Evolutionary conservation across 2,888 invertebrate species (phyloP), one percentile per base, ranked within the genome.

Genomic region (Cephus runcator): DNA sequence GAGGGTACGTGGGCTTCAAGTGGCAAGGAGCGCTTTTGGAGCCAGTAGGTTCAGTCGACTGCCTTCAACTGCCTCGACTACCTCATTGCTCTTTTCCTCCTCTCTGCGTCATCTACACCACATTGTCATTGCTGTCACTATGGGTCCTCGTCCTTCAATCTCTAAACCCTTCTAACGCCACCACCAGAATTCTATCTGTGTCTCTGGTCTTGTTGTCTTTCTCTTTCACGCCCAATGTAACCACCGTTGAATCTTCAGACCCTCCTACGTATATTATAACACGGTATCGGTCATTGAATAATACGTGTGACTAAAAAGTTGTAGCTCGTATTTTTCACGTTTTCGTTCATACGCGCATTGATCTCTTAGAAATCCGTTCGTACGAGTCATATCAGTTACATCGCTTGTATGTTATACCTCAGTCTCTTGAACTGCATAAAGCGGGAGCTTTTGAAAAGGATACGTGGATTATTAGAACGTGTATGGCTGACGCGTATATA

Each of bases 211-310:
- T 12, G 12, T 36, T 12, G 23, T 56, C 23, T 23, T 56, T 40
- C 40, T 23, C 23, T 9, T 56, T 56, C 23, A 23, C 9, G 69
- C 40, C 69, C 30, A 69, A 36, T 36, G 36, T 77, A 34, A 75
- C 15, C 4, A 33, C 31, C 69, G 69, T 56, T 69, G 34, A 77
- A 77, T 75, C 36, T 36, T 77, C 69, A 56, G 71, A 34, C 9
- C 2, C 31, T 69, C 69, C 30, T 36, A 2, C 12, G 11, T 30
- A 35, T 15, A 69, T 34, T 34, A 34, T 11, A 35, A 12, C 12
- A 35, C 34, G 34, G 35, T 35, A 12, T 35, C 56, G 75, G 40
- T 33, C 12, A 69, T 11, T 69, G 35, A 77, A 74, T 3, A 40
- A 33, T 56, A 23, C n/a, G 36, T 23, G n/a, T 75, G 15, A 40